Percentiles rank a stretch among this genome's conserved stretches.
Evolutionary conservation across 2,113 vertebrate species (phyloP).

Genomic region (Pitta sordida): DNA sequence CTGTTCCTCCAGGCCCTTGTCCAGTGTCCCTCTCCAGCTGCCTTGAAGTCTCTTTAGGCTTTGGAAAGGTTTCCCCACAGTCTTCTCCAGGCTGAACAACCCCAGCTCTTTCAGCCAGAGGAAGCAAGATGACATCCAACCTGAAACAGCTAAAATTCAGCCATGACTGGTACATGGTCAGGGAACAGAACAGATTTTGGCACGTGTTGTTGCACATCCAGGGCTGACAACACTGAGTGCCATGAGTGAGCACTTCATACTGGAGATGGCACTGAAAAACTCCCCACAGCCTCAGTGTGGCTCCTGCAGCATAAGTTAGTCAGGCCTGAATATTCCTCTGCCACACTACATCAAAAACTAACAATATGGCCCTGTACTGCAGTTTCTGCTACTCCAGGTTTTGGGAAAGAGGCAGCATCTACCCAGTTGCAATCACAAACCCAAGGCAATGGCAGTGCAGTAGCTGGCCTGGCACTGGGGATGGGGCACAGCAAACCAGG

Average conservation of each 20-base stretch:
- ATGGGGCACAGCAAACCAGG: rapidly evolving
- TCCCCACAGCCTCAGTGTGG: not conserved
- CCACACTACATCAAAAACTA: not conserved
- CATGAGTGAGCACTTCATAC: not conserved
- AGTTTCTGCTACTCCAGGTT: not conserved
- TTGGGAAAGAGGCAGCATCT: not conserved
- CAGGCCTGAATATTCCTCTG: not conserved
- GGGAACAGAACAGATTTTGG: not conserved
- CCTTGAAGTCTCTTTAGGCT: not conserved
- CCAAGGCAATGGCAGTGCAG: rapidly evolving
- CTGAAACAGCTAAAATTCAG: not conserved
- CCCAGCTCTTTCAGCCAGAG: not conserved
- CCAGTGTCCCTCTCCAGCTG: not conserved
- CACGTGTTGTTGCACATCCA: rapidly evolving
- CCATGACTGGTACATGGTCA: rapidly evolving
- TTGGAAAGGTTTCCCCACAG: not conserved
- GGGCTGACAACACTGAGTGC: not conserved
- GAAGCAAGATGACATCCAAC: not conserved
- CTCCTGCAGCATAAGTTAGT: not conserved
- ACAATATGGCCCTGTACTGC: not conserved
- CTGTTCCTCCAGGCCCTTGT: not conserved
- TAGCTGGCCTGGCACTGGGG: not conserved
- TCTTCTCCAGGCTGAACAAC: not conserved
- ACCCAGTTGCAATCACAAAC: not conserved
- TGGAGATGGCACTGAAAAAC: not conserved